Percentiles rank a stretch among this genome's conserved stretches.
Evolutionary conservation across 30 jellyfish, hydroid and myxozoan species (phyloP).

Genomic region (Chrysaora quinquecirrha): DNA sequence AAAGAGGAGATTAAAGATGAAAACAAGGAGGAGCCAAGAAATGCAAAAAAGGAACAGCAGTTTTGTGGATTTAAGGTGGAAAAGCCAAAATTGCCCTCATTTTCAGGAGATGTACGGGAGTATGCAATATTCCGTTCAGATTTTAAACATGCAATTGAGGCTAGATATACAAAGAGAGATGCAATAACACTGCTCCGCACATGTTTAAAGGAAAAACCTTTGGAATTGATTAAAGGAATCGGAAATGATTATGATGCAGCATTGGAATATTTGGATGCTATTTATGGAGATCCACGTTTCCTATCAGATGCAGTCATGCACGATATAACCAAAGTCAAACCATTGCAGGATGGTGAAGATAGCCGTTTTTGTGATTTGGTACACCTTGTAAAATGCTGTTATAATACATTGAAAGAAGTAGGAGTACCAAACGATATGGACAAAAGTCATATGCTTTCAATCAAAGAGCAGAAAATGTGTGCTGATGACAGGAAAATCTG

Average conservation of each 20-base stretch:
- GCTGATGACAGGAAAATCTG: constrained; percentile 69
- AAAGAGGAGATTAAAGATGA: constrained; percentile 9
- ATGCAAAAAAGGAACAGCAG: constrained; percentile 27
- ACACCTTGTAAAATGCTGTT: constrained; percentile 68
- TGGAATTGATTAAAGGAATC: constrained; percentile 65
- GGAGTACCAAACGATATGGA: constrained; percentile 72
- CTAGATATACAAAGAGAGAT: constrained; percentile 53
- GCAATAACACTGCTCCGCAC: constrained; percentile 55
- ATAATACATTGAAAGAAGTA: constrained; percentile 49
- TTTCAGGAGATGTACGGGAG: constrained; percentile 68
- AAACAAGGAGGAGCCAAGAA: constrained; percentile 1
- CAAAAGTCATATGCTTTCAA: constrained; percentile 66
- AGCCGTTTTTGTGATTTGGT: constrained; percentile 68
- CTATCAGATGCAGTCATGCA: constrained; percentile 70
- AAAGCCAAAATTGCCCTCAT: constrained; percentile 65
- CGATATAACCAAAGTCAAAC: constrained; percentile 60
- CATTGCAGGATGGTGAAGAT: constrained; percentile 73
- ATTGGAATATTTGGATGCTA: constrained; percentile 71
- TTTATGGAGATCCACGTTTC: constrained; percentile 72
- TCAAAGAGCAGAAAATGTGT: constrained; percentile 73
- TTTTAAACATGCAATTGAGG: constrained; percentile 66
- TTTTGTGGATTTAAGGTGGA: constrained; percentile 51
- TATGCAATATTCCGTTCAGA: constrained; percentile 54
- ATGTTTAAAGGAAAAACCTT: constrained; percentile 55
- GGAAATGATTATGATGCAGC: constrained; percentile 69